phyloP scores from a whole-genome alignment of 2,113 vertebrate genomes.

The Plecotus auritus region DNA sequence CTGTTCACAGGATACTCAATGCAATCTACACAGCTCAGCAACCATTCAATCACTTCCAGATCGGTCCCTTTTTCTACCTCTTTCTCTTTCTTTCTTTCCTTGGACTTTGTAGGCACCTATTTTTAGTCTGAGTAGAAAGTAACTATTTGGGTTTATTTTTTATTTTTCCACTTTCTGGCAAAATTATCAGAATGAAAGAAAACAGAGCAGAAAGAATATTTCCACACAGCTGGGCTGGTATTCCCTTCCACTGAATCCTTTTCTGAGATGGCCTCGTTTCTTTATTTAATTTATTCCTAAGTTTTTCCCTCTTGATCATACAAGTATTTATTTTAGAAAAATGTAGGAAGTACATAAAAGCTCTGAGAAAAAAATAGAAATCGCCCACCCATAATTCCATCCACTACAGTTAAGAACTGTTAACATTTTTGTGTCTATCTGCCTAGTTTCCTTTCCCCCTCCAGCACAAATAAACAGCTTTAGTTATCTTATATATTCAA shows the following conservation, averaged over 20 bases:
- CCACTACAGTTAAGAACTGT: neutral
- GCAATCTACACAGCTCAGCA: neutral
- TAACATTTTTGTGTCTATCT: neutral
- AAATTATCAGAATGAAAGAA: constrained; percentile 71
- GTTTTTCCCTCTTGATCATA: neutral
- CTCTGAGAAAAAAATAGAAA: constrained; percentile 32
- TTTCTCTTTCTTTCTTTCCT: constrained; percentile 34
- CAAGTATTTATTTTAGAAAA: constrained; percentile 29
- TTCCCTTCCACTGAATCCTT: constrained; percentile 39
- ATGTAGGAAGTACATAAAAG: constrained; percentile 14
- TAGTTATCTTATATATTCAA: neutral
- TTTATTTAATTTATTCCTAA: constrained; percentile 7
- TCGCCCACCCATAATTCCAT: neutral
- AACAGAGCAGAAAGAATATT: constrained; percentile 66
- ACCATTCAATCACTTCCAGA: neutral
- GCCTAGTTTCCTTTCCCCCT: neutral
- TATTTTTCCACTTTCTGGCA: constrained; percentile 72
- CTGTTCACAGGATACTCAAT: neutral
- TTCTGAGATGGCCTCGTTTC: constrained; percentile 51
- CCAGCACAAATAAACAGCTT: neutral
- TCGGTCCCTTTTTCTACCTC: neutral
- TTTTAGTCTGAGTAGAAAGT: constrained; percentile 67
- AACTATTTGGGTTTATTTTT: constrained; percentile 70
- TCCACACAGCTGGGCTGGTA: constrained; percentile 57
- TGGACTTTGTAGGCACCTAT: constrained; percentile 57